Conservation (phyloP, 2,113 vertebrate species). For the Cairina moschata region DNA sequence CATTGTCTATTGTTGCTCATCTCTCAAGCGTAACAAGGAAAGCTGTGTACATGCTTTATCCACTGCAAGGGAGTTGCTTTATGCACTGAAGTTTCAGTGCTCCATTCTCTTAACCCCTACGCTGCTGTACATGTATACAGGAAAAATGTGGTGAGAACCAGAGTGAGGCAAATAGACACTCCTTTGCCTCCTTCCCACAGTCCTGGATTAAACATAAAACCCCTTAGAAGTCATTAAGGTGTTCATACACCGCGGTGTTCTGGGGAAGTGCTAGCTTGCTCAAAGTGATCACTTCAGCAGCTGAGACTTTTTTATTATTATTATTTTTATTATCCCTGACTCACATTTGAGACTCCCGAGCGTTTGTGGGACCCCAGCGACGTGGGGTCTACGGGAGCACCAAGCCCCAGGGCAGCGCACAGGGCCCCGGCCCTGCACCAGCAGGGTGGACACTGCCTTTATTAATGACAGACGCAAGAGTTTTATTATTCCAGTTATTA, state of each 20-base stretch:
- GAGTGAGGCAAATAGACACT: background rate
- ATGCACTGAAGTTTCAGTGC: background rate
- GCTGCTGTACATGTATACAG: accelerated
- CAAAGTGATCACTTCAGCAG: background rate
- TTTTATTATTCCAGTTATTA: background rate
- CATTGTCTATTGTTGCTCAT: constrained; percentile 39
- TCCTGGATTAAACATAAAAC: background rate
- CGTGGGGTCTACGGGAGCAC: accelerated
- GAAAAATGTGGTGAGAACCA: background rate
- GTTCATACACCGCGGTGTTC: too few relatives aligned
- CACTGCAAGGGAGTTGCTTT: background rate
- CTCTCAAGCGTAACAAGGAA: constrained; percentile 6
- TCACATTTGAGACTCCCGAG: background rate
- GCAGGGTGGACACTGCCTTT: accelerated
- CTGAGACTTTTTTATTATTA: background rate
- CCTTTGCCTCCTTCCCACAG: background rate
- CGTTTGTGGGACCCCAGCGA: background rate
- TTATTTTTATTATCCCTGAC: background rate
- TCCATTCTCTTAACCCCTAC: background rate
- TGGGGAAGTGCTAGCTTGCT: background rate
- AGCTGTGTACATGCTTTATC: background rate
- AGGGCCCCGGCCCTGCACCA: accelerated
- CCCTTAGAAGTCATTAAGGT: background rate
- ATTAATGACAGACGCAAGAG: accelerated
- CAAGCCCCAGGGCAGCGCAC: accelerated